A percentile compares a stretch with the other conserved stretches of the same genome.
These are phyloP conservation scores for Himalopsyche anomala DNA, from an alignment of 2,888 invertebrate genomes.

Conservation along the genomic window DNA sequence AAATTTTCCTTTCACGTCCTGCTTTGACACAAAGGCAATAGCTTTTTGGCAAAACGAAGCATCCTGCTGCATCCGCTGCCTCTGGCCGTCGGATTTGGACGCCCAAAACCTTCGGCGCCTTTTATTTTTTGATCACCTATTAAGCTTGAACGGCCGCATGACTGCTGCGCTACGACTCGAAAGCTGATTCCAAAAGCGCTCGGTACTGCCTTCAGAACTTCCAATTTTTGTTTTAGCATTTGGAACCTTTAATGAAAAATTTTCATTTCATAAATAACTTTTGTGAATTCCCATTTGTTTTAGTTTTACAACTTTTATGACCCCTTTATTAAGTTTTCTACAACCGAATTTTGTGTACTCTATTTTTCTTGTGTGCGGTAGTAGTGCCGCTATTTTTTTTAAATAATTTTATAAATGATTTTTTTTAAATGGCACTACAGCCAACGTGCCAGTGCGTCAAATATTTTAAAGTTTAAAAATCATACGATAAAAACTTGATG, in stretches of 20 bases:
- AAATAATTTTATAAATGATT: too few relatives aligned
- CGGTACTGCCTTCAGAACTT: background rate
- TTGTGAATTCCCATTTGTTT: background rate
- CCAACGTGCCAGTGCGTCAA: too few relatives aligned
- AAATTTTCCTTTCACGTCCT: constrained; percentile 62
- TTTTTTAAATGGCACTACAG: too few relatives aligned
- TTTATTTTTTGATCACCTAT: constrained; percentile 20
- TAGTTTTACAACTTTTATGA: background rate
- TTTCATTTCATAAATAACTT: background rate
- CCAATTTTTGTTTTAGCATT: background rate
- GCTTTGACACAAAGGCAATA: constrained; percentile 63
- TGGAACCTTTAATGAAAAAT: background rate
- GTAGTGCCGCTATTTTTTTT: too few relatives aligned
- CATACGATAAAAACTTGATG: too few relatives aligned
- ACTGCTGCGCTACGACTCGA: background rate
- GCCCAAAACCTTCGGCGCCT: background rate
- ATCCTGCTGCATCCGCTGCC: constrained; percentile 43
- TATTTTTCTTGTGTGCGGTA: too few relatives aligned
- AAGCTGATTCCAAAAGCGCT: constrained; percentile 1
- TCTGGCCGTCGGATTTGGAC: constrained; percentile 1
- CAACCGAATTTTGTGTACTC: too few relatives aligned
- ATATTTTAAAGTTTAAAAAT: too few relatives aligned
- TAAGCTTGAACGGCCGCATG: constrained; percentile 16
- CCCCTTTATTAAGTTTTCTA: too few relatives aligned
- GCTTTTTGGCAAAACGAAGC: constrained; percentile 60